phyloP scores from a whole-genome alignment of 2,113 vertebrate species.

The Sinosuthora webbiana region DNA sequence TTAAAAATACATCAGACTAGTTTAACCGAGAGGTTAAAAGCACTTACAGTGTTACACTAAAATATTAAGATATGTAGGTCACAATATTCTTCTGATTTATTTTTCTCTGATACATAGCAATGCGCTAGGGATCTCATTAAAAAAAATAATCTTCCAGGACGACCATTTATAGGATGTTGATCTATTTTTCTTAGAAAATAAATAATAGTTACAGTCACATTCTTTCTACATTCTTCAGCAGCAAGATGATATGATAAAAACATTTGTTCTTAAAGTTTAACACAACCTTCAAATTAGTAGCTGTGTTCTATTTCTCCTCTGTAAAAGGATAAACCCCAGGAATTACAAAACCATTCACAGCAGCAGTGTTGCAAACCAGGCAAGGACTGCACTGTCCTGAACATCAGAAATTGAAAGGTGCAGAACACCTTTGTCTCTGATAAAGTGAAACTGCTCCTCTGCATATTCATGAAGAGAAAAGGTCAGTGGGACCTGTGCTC shows the following conservation, averaged over 20 bases:
- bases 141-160: not conserved
- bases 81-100: not conserved
- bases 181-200: constrained; percentile 26
- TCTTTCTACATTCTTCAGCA: not conserved
- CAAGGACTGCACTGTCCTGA: not conserved
- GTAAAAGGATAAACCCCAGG: not conserved
- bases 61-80: constrained; percentile 29
- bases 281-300: not conserved
- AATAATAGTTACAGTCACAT: not conserved
- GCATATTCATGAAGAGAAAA: not conserved
- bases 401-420: not conserved
- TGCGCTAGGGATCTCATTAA: constrained; percentile 9
- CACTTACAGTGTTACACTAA: not conserved
- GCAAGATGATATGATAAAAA: not conserved
- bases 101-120: constrained; percentile 2
- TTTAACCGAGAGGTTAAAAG: constrained; percentile 57
- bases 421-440: not conserved
- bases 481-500: not conserved
- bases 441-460: not conserved
- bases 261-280: not conserved
- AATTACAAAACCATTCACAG: not conserved
- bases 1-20: not conserved
- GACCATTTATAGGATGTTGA: not conserved
- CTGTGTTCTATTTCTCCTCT: not conserved
- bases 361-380: not conserved